Percentiles rank a stretch among this genome's conserved stretches.
Evolutionary conservation across 1,140 invertebrate species (phyloP).

Genomic region (Drosophila murphyi): DNA sequence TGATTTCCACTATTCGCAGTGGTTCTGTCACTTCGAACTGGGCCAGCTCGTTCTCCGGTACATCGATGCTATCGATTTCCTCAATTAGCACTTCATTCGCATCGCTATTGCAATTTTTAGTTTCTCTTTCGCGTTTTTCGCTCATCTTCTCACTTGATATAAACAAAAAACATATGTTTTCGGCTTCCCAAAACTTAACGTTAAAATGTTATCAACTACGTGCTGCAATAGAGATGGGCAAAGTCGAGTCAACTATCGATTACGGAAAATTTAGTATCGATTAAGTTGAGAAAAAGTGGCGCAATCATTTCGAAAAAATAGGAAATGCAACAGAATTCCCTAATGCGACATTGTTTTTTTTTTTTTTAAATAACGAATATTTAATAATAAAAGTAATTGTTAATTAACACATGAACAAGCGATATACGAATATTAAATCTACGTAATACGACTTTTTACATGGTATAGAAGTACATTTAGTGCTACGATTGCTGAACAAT

Average conservation of each 20-base stretch:
- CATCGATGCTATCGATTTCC: constrained; percentile 77
- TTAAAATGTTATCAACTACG: too few species aligned
- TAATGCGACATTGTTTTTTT: neutral
- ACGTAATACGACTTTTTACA: neutral
- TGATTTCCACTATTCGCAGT: constrained; percentile 65
- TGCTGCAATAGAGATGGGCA: neutral
- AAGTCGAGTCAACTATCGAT: neutral
- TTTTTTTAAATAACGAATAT: neutral
- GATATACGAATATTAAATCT: neutral
- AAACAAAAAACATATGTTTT: constrained; percentile 20
- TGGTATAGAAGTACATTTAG: neutral
- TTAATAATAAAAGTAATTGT: neutral
- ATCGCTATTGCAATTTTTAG: constrained; percentile 10
- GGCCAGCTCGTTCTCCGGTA: constrained; percentile 66
- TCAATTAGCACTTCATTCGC: constrained; percentile 65
- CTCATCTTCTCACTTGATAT: constrained; percentile 25
- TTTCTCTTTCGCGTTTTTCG: constrained; percentile 3
- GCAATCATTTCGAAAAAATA: neutral
- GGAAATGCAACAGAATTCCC: too few species aligned
- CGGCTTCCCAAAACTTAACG: neutral
- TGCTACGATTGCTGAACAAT: constrained; percentile 62
- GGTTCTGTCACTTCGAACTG: constrained; percentile 76
- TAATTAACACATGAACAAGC: neutral
- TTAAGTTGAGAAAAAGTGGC: too few species aligned
- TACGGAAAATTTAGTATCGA: neutral